Conservation (phyloP, 2,113 vertebrate genomes). For the Capricornis sumatraensis region DNA sequence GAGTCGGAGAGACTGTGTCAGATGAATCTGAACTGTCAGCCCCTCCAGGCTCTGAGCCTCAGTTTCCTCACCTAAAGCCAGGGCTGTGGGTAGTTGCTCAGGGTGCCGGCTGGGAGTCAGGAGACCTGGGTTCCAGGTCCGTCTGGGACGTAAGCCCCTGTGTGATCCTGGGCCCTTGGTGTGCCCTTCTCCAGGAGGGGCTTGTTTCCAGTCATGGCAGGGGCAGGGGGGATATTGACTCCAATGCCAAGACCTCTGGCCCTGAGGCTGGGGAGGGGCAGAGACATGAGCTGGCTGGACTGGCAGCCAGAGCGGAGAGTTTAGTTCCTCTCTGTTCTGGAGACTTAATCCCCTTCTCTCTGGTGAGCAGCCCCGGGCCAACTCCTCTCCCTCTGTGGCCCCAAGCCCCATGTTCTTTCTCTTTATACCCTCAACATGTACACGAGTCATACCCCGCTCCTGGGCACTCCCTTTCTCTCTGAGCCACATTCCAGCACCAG, state of each 20-base stretch:
- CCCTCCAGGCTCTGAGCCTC: neutral
- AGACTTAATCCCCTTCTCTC: neutral
- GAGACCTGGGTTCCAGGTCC: neutral
- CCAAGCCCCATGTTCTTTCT: neutral
- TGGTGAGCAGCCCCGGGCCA: neutral
- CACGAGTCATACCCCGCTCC: neutral
- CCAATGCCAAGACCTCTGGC: neutral
- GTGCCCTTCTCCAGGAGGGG: neutral
- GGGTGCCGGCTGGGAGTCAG: neutral
- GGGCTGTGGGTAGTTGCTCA: neutral
- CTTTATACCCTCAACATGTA: neutral
- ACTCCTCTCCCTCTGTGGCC: neutral
- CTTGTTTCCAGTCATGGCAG: neutral
- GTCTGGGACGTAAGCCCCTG: too few species aligned
- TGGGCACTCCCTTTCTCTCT: neutral
- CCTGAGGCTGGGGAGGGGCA: neutral
- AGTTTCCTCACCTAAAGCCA: neutral
- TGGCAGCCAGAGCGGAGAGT: neutral
- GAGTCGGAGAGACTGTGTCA: rapidly evolving
- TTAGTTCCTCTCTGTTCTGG: neutral
- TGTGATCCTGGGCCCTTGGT: neutral
- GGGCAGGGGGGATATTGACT: neutral
- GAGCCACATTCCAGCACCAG: neutral
- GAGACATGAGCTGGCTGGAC: neutral
- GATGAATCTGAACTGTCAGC: neutral